Base-by-base conservation (phyloP, 2,113 vertebrate species). In the Oryzias javanicus region DNA sequence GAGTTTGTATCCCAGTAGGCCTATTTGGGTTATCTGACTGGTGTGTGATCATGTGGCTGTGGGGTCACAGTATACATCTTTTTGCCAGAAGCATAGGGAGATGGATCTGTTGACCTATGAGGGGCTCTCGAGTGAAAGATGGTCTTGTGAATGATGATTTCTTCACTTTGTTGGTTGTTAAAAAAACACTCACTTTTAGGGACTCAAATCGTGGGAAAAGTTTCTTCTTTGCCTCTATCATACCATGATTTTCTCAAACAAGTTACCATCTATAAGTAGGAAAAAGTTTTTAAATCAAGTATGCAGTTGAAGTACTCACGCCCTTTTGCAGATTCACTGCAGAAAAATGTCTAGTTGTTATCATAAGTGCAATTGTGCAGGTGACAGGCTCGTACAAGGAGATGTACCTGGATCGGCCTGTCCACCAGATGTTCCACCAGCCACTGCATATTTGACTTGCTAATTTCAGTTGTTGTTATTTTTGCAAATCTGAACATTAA, bases 281-380 rank as follows among this genome's bases (percentile, higher is more conserved):
- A 80, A 81, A 67, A 81, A 79, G 79, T 83, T 74, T 86, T 62
- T 57, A 59, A 83, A 83, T 67, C 60, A 72, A 71, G 67, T 47
- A 52, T 42, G 65, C 65, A 78, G 72, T 80, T 35, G 35, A 35
- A 35, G 10, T 35, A 35, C 12, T 10, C 12, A 12, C 35, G 12
- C 25, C 25, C 25, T 22, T 3, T 22, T 22, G 2, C 53, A 73
- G 76, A 65, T 67, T 57, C 0, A 25, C 68, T 78, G 66, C 83
- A 73, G 67, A 72, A 61, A 81, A 78, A 74, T 81, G 78, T 64
- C 70, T 55, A 73, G 74, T 81, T 82, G 69, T 72, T 14, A 44
- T 72, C 56, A 58, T 40, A 22, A 67, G 67, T 67, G 63, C 51
- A 64, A 70, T 55, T 14, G 50, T 57, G 50, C 53, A 59, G 54